Percentiles rank a stretch among this genome's conserved stretches.
Conservation (phyloP, 2,888 invertebrate species). For the Caenorhabditis doughertyi region DNA sequence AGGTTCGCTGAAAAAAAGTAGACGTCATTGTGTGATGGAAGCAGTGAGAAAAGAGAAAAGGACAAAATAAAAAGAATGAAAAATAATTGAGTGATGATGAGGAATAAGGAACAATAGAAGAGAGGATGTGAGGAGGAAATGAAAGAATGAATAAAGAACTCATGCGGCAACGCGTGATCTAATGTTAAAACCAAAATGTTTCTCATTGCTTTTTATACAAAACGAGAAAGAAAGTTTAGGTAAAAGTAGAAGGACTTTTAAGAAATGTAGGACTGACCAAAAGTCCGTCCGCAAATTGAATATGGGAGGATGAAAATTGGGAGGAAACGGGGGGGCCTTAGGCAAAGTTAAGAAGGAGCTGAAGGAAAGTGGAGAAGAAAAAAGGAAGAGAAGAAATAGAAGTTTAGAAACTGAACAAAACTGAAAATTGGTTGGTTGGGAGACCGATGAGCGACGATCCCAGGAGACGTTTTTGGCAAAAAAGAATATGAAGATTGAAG, state of each 20-base stretch:
- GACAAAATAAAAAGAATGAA: constrained; percentile 29
- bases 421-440: constrained; percentile 60
- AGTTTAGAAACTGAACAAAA: constrained; percentile 44
- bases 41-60: background rate
- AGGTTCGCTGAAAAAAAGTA: constrained; percentile 59
- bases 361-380: background rate
- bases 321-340: background rate
- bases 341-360: constrained; percentile 18
- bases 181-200: constrained; percentile 3
- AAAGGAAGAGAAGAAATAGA: constrained; percentile 19
- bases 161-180: constrained; percentile 36
- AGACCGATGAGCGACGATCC: constrained; percentile 56
- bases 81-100: constrained; percentile 64
- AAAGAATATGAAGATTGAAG: constrained; percentile 58
- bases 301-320: constrained; percentile 31
- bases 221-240: background rate
- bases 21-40: constrained; percentile 12
- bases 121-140: constrained; percentile 28
- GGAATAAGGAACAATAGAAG: constrained; percentile 29
- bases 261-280: constrained; percentile 33
- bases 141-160: constrained; percentile 54
- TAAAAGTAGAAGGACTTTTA: background rate
- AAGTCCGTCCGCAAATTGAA: constrained; percentile 55
- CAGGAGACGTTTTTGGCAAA: constrained; percentile 47
- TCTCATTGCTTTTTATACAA: background rate